phyloP scores from a whole-genome alignment of 2,113 vertebrate species.

The Myrmophylax atrothorax region DNA sequence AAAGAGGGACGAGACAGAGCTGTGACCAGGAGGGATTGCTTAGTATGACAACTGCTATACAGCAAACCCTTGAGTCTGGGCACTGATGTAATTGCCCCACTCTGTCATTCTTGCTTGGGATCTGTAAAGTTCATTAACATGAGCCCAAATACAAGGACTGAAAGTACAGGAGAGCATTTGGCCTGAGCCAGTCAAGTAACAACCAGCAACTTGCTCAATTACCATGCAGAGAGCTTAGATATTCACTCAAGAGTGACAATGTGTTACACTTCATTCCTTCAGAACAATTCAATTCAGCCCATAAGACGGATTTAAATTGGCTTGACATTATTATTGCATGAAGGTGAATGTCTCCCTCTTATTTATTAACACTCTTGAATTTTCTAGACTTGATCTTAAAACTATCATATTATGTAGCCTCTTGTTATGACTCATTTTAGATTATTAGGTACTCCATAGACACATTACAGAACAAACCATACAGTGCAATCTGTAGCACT shows the following conservation, averaged over 20 bases:
- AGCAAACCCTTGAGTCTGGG: neutral
- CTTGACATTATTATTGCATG: neutral
- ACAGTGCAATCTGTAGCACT: neutral
- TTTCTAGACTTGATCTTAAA: neutral
- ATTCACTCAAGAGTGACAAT: neutral
- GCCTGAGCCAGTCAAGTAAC: neutral
- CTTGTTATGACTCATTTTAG: neutral
- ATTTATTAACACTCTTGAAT: neutral
- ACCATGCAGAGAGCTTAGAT: neutral
- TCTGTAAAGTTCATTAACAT: neutral
- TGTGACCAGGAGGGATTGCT: rapidly evolving
- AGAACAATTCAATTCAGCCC: neutral
- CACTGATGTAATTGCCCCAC: rapidly evolving
- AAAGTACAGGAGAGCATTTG: neutral
- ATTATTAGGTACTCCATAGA: neutral
- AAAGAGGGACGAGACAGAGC: neutral
- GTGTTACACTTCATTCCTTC: neutral
- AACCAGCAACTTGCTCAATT: neutral
- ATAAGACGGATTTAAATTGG: neutral
- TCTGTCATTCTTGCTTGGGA: neutral
- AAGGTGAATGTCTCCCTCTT: neutral
- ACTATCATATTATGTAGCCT: neutral
- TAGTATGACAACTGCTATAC: neutral
- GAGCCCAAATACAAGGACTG: neutral
- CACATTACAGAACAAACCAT: neutral